Evolutionary conservation across 1,140 invertebrate genomes (phyloP).

Genomic region (Lutraria rhynchaena): DNA sequence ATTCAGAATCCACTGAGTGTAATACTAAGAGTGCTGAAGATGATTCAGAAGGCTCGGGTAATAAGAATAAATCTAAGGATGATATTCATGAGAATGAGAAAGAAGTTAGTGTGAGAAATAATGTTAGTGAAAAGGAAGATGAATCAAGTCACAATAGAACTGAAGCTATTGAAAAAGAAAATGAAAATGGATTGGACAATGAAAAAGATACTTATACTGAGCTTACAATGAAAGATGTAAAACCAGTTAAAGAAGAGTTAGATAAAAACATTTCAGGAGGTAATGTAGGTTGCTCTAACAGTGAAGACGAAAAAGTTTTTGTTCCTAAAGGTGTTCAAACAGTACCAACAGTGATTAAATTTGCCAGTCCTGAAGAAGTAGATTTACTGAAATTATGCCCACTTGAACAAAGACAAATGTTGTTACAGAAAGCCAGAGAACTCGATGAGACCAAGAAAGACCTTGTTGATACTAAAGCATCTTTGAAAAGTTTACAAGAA

Average conservation of each 20-base stretch:
- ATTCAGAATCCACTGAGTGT: background rate
- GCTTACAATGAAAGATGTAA: constrained; percentile 10
- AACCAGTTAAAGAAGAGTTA: constrained; percentile 34
- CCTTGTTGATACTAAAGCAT: constrained; percentile 25
- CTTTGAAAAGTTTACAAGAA: constrained; percentile 35
- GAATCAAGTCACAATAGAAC: background rate
- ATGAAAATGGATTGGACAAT: background rate
- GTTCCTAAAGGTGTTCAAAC: constrained; percentile 34
- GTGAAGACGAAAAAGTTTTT: constrained; percentile 33
- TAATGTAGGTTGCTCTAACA: background rate
- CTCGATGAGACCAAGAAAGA: constrained; percentile 36
- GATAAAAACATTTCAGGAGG: constrained; percentile 8
- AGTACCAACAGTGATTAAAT: constrained; percentile 50
- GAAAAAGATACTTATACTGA: background rate
- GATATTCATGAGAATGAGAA: background rate
- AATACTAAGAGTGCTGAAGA: background rate
- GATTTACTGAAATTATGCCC: constrained; percentile 38
- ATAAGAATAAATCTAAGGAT: background rate
- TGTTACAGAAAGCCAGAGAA: constrained; percentile 47
- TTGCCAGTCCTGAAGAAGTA: constrained; percentile 52
- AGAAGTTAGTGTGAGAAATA: background rate
- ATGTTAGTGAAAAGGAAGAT: background rate
- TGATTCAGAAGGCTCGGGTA: background rate
- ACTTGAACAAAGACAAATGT: constrained; percentile 35
- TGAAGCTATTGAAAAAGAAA: background rate